Evolutionary conservation across 2,797 vertebrate genomes (phyloP).

Genomic region (Spinus olivaceus): DNA sequence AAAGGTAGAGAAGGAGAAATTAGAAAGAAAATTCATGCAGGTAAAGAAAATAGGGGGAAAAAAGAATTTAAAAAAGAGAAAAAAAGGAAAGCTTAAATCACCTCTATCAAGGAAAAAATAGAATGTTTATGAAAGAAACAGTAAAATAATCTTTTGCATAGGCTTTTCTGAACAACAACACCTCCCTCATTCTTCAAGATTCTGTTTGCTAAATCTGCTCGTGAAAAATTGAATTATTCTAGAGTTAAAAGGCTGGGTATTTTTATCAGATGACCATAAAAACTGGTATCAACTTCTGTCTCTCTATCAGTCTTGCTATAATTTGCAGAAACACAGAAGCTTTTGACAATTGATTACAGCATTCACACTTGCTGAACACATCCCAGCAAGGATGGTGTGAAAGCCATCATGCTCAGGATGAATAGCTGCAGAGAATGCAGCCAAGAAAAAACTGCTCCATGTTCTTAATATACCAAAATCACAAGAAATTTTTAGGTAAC

Average conservation of each 20-base stretch:
- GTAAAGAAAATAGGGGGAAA: neutral
- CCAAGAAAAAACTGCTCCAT: neutral
- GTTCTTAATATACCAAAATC: neutral
- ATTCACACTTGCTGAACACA: neutral
- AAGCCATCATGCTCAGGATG: neutral
- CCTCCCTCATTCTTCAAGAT: neutral
- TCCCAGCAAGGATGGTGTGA: neutral
- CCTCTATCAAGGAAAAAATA: neutral
- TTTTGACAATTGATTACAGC: neutral
- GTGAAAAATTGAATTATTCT: neutral
- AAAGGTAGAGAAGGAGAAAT: neutral
- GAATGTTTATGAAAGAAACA: neutral
- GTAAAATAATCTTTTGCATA: neutral
- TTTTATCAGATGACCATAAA: neutral
- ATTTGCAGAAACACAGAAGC: neutral
- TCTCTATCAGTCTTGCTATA: neutral
- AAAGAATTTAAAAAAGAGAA: accelerated
- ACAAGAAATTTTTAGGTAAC: neutral
- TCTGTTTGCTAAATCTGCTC: neutral
- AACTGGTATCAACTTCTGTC: neutral
- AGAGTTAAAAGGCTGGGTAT: neutral
- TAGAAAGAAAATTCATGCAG: neutral
- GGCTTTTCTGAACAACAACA: neutral
- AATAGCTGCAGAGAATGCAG: neutral
- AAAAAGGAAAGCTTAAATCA: neutral